Evolutionary conservation across 2,797 vertebrate genomes (phyloP).

Genomic region (Falco naumanni): DNA sequence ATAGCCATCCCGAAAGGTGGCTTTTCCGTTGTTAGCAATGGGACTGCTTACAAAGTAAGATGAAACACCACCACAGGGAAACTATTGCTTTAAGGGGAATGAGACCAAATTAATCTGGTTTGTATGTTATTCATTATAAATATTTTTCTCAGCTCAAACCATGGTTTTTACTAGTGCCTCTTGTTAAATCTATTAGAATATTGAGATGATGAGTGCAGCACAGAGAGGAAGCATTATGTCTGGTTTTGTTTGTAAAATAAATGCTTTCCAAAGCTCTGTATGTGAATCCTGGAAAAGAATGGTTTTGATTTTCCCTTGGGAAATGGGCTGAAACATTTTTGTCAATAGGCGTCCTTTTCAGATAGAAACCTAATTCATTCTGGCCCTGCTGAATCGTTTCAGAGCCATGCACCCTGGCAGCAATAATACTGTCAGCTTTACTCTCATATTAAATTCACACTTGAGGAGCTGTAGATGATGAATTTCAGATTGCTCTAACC

Average conservation of each 20-base stretch:
- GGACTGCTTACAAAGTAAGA: not conserved
- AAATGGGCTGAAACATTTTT: slow-evolving; percentile 41
- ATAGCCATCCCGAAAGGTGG: not conserved
- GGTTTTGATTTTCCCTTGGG: slow-evolving; percentile 62
- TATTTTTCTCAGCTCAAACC: not conserved
- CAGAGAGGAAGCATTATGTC: not conserved
- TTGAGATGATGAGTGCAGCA: slow-evolving; percentile 16
- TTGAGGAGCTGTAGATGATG: not conserved
- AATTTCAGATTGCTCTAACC: slow-evolving; percentile 17
- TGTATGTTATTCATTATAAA: not conserved
- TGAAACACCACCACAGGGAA: not conserved
- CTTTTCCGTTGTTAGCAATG: not conserved
- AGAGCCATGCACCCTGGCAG: slow-evolving; percentile 12
- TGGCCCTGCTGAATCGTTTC: slow-evolving; percentile 30
- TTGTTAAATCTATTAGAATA: not conserved
- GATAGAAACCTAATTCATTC: slow-evolving; percentile 34
- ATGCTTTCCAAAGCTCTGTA: slow-evolving; percentile 22
- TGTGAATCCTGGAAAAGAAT: slow-evolving; percentile 25
- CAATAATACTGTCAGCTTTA: not conserved
- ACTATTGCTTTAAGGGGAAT: not conserved
- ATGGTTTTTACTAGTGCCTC: not conserved
- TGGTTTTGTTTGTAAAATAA: slow-evolving; percentile 16
- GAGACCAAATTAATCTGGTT: not conserved
- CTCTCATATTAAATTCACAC: not conserved
- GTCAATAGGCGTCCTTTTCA: slow-evolving; percentile 38